Evolutionary conservation across 2,888 invertebrate genomes (phyloP), one percentile per base, ranked within the genome.

Genomic region (Julus scanicus): DNA sequence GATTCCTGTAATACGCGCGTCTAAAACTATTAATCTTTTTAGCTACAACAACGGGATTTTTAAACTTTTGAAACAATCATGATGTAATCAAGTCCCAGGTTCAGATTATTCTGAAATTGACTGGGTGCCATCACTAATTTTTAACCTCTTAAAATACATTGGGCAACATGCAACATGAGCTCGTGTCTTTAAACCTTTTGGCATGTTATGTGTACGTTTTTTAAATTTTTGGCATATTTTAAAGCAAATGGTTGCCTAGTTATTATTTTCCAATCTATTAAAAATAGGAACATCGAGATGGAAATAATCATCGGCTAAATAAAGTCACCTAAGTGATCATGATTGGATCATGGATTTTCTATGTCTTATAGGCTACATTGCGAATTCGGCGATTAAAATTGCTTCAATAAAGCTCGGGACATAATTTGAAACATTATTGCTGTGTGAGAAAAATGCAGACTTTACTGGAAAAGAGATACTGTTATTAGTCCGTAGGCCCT

Each of bases 201-300:
- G 63, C 17, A 63, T n/a, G n/a, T 63, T 4, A n/a, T 20, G 63
- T 20, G 20, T 63, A 20, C n/a, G 0, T 5, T 63, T n/a, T 63
- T 63, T 5, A 1, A 20, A 13, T 20, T 63, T 2, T 57, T 17
- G 17, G 5, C 17, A 29, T 29, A 29, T 29, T 29, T 29, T 29
- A 29, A 29, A 29, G 29, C 29, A 17, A 57, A 63, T 15, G 6
- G 3, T n/a, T 9, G 63, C 15, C 15, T 13, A 53, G 15, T 53
- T 53, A 53, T 53, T 53, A 53, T 13, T 53, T 17, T 15, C 53
- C 4, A 17, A 20, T 63, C 63, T 63, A 63, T 63, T n/a, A 13
- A 63, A 63, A 63, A 63, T 63, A 63, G 63, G 63, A 20, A 63
- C 63, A 63, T 63, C 63, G 20, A 63, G 63, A 20, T 20, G 63